Conservation (phyloP, 2,888 invertebrate genomes). For the Ernsta delagoae region DNA sequence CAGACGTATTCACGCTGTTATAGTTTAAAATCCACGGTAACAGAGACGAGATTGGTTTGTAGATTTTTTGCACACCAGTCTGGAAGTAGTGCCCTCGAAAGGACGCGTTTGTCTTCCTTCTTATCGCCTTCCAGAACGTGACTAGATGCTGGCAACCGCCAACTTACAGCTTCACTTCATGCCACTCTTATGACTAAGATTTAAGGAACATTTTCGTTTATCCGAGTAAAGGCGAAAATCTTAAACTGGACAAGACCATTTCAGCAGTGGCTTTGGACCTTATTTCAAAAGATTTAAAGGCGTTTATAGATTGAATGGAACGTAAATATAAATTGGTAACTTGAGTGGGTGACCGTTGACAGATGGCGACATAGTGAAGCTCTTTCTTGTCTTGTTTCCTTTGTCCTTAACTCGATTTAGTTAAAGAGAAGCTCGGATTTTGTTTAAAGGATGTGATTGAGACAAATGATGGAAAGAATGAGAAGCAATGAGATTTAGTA, state of each 20-base stretch:
- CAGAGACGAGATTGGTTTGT: conserved; percentile 28
- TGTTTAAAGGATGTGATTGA: conserved; percentile 46
- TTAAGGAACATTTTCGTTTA: conserved; percentile 48
- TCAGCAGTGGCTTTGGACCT: conserved; percentile 1
- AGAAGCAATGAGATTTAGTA: conserved; percentile 2
- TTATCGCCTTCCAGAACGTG: conserved; percentile 65
- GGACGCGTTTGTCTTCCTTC: conserved; percentile 65
- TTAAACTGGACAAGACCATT: conserved; percentile 25
- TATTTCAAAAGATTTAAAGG: conserved; percentile 1
- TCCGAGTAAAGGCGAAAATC: conserved; percentile 38
- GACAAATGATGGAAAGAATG: conserved; percentile 13
- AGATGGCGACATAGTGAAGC: conserved; percentile 69
- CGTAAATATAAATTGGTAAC: conserved; percentile 44
- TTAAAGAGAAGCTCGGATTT: conserved; percentile 65
- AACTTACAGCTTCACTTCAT: conserved; percentile 36
- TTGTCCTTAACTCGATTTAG: conserved; percentile 71
- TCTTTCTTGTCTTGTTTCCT: conserved; percentile 72
- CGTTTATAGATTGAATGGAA: conserved; percentile 18
- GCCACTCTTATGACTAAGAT: conserved; percentile 37
- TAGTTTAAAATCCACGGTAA: conserved; percentile 33
- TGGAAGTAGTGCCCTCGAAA: conserved; percentile 45
- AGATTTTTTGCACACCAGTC: conserved; percentile 33
- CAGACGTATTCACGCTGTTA: conserved; percentile 27
- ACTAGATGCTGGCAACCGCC: conserved; percentile 53
- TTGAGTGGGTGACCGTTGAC: conserved; percentile 67